A percentile compares a stretch with the other conserved stretches of the same genome.
Conservation (phyloP, 2,797 vertebrate species). For the Sebastes matsubarae region DNA sequence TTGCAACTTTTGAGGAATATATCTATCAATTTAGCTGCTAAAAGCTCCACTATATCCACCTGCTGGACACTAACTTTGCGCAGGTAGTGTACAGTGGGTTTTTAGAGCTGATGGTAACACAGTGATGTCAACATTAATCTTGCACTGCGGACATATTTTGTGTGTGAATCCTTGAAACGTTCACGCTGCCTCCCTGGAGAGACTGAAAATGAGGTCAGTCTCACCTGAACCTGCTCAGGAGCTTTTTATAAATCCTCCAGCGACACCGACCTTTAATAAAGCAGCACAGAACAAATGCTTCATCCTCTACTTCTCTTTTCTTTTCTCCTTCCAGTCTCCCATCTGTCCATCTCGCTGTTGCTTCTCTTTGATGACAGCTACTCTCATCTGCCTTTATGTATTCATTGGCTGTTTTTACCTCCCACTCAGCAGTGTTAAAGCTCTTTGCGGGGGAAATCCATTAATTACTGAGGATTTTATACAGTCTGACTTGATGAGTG, state of each 20-base stretch:
- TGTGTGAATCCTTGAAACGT: conserved; percentile 15
- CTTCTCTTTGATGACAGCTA: neutral
- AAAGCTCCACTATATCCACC: neutral
- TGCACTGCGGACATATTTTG: neutral
- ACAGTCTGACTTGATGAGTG: conserved; percentile 30
- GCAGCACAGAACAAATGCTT: neutral
- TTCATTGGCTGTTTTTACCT: conserved; percentile 41
- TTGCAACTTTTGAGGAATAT: neutral
- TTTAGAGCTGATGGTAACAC: neutral
- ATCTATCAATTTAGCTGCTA: neutral
- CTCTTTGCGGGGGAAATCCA: conserved; percentile 10
- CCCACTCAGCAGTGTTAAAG: conserved; percentile 14
- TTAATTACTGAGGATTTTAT: conserved; percentile 48
- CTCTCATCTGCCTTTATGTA: conserved; percentile 27
- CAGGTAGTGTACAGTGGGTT: neutral
- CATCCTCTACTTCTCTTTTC: neutral
- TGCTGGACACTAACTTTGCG: no score
- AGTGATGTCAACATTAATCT: neutral
- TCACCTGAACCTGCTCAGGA: conserved; percentile 38
- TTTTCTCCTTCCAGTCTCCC: neutral
- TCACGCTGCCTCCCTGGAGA: conserved; percentile 9
- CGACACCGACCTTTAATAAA: conserved; percentile 53
- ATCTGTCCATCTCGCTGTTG: neutral
- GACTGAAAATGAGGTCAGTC: conserved; percentile 54
- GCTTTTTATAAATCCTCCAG: conserved; percentile 45